A percentile compares a stretch with the other conserved stretches of the same genome.
phyloP scores from a whole-genome alignment of 2,113 vertebrate species.

The Tychaedon coryphoeus region DNA sequence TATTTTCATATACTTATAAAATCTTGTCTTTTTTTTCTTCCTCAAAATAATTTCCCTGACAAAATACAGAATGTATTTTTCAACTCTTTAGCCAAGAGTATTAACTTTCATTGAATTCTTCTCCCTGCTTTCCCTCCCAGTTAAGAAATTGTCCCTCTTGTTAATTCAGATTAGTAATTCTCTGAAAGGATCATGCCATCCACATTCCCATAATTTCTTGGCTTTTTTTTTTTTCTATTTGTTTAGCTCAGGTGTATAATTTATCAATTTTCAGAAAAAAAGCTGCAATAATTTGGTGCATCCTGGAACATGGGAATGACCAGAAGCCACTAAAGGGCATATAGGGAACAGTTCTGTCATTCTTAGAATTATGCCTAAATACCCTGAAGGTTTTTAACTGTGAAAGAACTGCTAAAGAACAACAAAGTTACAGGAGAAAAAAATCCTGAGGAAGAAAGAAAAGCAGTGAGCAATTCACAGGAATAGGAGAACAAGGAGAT shows the following conservation, averaged over 20 bases:
- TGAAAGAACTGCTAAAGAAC: background rate
- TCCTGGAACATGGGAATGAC: background rate
- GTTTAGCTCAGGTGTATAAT: background rate
- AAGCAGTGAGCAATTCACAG: background rate
- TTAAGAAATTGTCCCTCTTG: background rate
- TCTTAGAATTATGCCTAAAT: background rate
- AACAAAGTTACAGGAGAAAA: background rate
- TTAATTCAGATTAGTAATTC: background rate
- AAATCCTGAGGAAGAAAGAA: background rate
- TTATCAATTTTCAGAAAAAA: background rate
- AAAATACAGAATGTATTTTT: background rate
- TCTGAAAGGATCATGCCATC: background rate
- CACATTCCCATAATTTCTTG: background rate
- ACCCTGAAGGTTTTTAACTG: background rate
- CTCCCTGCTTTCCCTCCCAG: background rate
- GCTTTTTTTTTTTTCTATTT: background rate
- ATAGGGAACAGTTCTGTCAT: background rate
- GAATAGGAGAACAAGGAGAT: background rate
- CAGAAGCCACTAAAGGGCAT: background rate
- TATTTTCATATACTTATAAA: background rate
- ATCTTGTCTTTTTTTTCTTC: background rate
- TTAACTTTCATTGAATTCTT: background rate
- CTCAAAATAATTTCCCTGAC: background rate
- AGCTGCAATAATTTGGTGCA: background rate
- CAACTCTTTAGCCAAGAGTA: background rate